Evolutionary conservation across 1,140 invertebrate genomes (phyloP).

Genomic region (Bombus superbus): DNA sequence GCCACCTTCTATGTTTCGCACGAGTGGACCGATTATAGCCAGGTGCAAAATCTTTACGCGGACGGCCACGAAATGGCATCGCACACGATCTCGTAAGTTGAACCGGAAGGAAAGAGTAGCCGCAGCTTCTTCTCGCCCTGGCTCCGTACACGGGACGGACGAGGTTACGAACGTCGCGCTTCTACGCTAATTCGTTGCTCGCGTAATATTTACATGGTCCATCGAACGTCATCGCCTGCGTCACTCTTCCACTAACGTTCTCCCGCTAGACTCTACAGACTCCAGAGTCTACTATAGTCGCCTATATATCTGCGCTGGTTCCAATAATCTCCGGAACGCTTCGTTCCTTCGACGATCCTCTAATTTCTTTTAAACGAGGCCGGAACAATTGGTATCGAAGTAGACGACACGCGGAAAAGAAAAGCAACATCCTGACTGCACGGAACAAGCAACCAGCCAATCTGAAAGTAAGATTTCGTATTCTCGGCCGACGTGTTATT

Average conservation of each 20-base stretch:
- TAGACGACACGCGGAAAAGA: not conserved
- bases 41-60: conserved; percentile 97
- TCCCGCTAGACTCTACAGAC: not conserved
- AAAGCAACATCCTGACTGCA: not conserved
- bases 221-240: conserved; percentile 56
- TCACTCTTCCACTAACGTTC: conserved; percentile 32
- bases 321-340: not conserved
- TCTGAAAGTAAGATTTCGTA: conserved; percentile 33
- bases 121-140: not conserved
- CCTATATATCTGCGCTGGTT: not conserved
- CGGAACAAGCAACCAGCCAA: not conserved
- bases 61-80: conserved; percentile 98
- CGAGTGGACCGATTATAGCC: conserved; percentile 98
- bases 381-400: no score
- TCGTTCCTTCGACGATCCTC: conserved; percentile 36
- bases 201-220: not conserved
- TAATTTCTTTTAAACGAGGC: not conserved
- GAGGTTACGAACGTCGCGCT: not conserved
- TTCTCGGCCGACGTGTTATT: not conserved
- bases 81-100: conserved; percentile 97
- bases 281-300: not conserved
- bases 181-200: conserved; percentile 18
- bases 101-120: not conserved
- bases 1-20: conserved; percentile 99
- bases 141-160: not conserved